Percentiles rank a stretch among this genome's conserved stretches.
Evolutionary conservation across 2,113 vertebrate genomes (phyloP).

Genomic region (Tylochromis polylepis): DNA sequence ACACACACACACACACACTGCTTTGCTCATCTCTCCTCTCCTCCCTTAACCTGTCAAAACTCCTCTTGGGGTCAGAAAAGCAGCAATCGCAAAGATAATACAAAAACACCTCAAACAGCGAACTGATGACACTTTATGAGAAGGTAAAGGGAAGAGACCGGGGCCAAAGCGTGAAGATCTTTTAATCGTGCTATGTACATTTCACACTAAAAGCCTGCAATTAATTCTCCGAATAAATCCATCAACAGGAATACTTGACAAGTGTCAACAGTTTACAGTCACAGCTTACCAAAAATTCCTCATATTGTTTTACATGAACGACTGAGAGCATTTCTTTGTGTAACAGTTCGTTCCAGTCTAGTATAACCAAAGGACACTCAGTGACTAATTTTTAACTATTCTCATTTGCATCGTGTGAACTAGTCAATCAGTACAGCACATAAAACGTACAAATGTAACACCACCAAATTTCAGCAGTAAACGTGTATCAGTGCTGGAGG

Average conservation of each 20-base stretch:
- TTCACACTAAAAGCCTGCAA: not conserved
- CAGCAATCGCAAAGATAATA: conserved; percentile 52
- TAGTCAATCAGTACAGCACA: conserved; percentile 68
- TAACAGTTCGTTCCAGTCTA: conserved; percentile 49
- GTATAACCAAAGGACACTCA: conserved; percentile 53
- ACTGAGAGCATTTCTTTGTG: not conserved
- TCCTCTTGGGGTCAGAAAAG: conserved; percentile 60
- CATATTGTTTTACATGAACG: not conserved
- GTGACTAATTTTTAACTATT: conserved; percentile 59
- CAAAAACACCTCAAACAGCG: conserved; percentile 59
- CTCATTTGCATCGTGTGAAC: conserved; percentile 58
- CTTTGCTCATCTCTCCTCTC: conserved; percentile 33
- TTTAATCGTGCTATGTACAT: not conserved
- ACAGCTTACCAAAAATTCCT: not conserved
- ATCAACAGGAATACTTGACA: not conserved
- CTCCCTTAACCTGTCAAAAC: conserved; percentile 54
- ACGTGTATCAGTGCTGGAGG: conserved; percentile 72
- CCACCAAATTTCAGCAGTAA: conserved; percentile 72
- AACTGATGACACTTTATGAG: conserved; percentile 61
- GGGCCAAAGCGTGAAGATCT: not conserved
- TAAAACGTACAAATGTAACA: conserved; percentile 62
- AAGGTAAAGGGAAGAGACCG: not conserved
- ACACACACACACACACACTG: conserved; percentile 17
- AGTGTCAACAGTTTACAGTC: not conserved
- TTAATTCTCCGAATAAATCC: not conserved